Base-by-base conservation (phyloP, 2,888 invertebrate species). In the Acheta domesticus region DNA sequence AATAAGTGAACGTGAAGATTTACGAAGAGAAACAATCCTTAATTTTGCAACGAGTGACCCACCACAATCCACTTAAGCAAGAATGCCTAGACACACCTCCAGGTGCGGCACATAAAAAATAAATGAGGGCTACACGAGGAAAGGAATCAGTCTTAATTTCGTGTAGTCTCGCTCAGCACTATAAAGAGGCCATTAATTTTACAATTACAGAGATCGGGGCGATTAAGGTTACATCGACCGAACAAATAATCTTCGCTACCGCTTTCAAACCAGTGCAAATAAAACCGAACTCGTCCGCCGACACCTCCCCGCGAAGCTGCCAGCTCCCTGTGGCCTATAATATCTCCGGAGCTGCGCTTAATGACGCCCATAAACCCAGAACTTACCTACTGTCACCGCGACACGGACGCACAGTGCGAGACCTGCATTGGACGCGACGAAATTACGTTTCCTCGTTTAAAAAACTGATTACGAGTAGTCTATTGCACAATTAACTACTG, bases 161-260 rank as follows among this genome's bases (percentile, higher is more conserved):
- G 36, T 36, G 36, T 36, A 36, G 36, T 12, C 62, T 62, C 62
- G 36, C n/a, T 62, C 62, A 14, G n/a, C 62, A 62, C 62, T 62
- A 62, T 62, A 62, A 62, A 62, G 62, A 62, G n/a, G 62, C 62
- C 62, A 62, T 62, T 62, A 14, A 62, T 62, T 62, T 62, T 62
- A 62, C 62, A 62, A 62, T 62, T 62, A 62, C 62, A 19, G 62
- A 62, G 62, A 62, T 62, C 62, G 62, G 16, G 62, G n/a, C 62
- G 62, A 62, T 62, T 62, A 62, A n/a, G 62, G 62, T 62, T 62
- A 62, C 62, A 62, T 62, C 62, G 62, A 14, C 62, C 62, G 62
- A 62, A 62, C 62, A 62, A 62, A 62, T 62, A 62, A 62, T 62
- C 62, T 62, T n/a, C 62, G 62, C 62, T 62, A 62, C 62, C 62